Evolutionary conservation across 1,140 invertebrate species (phyloP).

Genomic region (Neodiprion pinetum): DNA sequence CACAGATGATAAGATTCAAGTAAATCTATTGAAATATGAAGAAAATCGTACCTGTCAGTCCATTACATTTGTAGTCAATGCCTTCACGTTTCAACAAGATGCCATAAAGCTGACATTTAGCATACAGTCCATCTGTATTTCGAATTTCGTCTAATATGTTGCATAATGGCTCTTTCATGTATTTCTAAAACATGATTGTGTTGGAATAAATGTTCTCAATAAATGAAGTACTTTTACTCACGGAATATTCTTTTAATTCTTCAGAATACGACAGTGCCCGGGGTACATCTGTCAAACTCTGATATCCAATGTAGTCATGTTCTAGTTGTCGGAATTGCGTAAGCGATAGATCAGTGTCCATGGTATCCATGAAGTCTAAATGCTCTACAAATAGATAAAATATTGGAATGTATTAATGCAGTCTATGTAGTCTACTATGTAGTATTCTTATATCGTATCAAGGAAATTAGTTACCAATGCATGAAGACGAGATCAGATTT

Average conservation of each 20-base stretch:
- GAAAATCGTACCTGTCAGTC: slow-evolving; percentile 56
- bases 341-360: slow-evolving; percentile 76
- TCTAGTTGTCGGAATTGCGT: slow-evolving; percentile 87
- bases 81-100: slow-evolving; percentile 86
- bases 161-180: slow-evolving; percentile 68
- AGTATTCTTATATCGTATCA: background rate
- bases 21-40: slow-evolving; percentile 5
- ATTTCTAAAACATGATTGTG: slow-evolving; percentile 50
- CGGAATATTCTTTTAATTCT: slow-evolving; percentile 67
- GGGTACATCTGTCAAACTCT: slow-evolving; percentile 97
- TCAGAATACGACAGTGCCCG: slow-evolving; percentile 77
- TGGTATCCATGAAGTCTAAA: slow-evolving; percentile 90
- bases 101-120: slow-evolving; percentile 84
- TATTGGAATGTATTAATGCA: slow-evolving; percentile 20
- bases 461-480: slow-evolving; percentile 71
- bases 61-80: slow-evolving; percentile 76
- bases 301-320: slow-evolving; percentile 93
- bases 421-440: background rate
- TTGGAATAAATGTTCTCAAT: slow-evolving; percentile 14
- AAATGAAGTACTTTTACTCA: slow-evolving; percentile 49
- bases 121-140: slow-evolving; percentile 75
- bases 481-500: slow-evolving; percentile 94
- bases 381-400: slow-evolving; percentile 73
- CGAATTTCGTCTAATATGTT: slow-evolving; percentile 79
- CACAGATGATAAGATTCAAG: too few species aligned